These are phyloP conservation scores for Ganaspis brasiliensis DNA, from an alignment of 2,888 invertebrate species.

Conservation along the genomic window DNA sequence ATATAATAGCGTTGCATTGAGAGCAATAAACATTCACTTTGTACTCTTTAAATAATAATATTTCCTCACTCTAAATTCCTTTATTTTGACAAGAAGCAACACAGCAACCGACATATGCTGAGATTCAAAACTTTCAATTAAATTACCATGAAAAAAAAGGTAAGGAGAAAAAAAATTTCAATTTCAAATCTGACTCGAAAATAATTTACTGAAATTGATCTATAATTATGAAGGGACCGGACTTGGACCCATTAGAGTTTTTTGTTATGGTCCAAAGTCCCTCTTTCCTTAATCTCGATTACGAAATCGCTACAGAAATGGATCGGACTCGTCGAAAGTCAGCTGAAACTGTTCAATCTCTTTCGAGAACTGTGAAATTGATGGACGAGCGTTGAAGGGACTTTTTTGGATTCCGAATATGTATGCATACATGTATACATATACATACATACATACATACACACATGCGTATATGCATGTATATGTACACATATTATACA, in stretches of 20 bases:
- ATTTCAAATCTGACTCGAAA: not conserved
- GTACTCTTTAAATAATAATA: not conserved
- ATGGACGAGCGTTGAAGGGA: not conserved
- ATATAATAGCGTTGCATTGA: not conserved
- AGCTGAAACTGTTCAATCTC: constrained; percentile 36
- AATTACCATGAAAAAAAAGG: not conserved
- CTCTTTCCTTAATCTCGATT: constrained; percentile 27
- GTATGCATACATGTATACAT: too few relatives aligned
- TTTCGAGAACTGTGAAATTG: constrained; percentile 42
- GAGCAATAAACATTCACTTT: not conserved
- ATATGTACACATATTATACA: too few relatives aligned
- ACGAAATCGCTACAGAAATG: constrained; percentile 35
- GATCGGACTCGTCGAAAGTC: constrained; percentile 37
- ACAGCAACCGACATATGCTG: not conserved
- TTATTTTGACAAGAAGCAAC: too few relatives aligned
- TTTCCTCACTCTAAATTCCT: not conserved
- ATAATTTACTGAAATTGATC: constrained; percentile 16
- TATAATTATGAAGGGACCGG: constrained; percentile 37
- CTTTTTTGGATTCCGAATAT: too few relatives aligned
- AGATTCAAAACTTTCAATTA: not conserved
- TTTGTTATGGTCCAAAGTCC: constrained; percentile 9
- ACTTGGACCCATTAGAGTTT: constrained; percentile 44
- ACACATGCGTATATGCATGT: too few relatives aligned
- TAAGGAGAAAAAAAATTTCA: not conserved
- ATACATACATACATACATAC: too few relatives aligned